Base-by-base conservation (phyloP, 2,797 vertebrate genomes). In the Sebastes alutus region DNA sequence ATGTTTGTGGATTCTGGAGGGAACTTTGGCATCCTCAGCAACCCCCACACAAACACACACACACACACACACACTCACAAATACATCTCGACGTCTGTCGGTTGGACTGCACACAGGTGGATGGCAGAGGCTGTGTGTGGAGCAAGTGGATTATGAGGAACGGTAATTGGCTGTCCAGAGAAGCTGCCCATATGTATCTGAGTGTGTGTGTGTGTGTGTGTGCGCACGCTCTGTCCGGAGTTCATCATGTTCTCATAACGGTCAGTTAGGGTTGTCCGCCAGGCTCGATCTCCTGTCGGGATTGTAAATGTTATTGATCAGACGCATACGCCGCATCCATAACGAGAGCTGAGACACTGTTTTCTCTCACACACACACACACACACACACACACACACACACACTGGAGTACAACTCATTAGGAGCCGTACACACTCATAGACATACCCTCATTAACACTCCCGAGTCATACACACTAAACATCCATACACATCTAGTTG, bases 281-380 rank as follows among this genome's bases (percentile, higher is more conserved):
- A 90, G 87, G 85, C 90, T 89, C 85, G 14, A 87, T 93, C 93
- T 94, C 93, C 92, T 94, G 92, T 93, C 49, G 89, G 93, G 92
- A 90, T 94, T 95, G 92, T 94, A 94, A 94, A 94, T 95, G 92
- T 93, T 95, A 94, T 94, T 91, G 94, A 94, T 94, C 93, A 89
- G 91, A 93, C 80, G 71, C 88, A 89, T 83, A 85, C 78, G 56
- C 88, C n/a, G 84, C 91, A 92, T 93, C 83, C 88, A 85, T 93
- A 94, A 94, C 66, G 72, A 94, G 91, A 89, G 87, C 89, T 69
- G 80, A 91, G 90, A 84, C 87, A 88, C 88, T 75, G 80, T 76
- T 81, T 80, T 82, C 46, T 7, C 69, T 10, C 74, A 0, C 78
- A 38, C 82, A 59, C 72, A 33, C 78, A 65, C 78, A 65, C 81